phyloP scores from a whole-genome alignment of 2,113 vertebrate genomes.

The Xiphophorus hellerii region DNA sequence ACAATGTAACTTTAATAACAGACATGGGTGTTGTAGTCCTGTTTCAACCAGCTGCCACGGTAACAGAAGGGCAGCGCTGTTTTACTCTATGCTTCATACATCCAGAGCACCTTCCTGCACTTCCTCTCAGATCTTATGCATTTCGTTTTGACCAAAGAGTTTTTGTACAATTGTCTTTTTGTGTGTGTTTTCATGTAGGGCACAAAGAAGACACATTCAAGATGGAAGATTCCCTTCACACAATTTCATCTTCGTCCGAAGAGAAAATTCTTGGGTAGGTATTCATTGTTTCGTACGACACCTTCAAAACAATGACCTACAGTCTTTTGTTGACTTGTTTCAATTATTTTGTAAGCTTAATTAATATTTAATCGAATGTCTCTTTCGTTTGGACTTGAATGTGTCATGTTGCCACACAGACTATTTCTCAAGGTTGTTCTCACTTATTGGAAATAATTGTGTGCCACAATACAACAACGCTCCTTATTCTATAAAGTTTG shows the following conservation, averaged over 20 bases:
- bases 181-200: slow-evolving; percentile 29
- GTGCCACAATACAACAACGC: not conserved
- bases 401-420: not conserved
- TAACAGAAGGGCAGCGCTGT: no score
- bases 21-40: no score
- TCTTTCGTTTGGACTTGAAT: slow-evolving; percentile 1
- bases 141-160: no score
- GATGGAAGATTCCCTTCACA: slow-evolving; percentile 45
- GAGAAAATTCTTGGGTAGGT: slow-evolving; percentile 58
- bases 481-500: not conserved
- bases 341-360: slow-evolving; percentile 16
- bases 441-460: slow-evolving; percentile 6
- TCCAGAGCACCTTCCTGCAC: no score
- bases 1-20: no score
- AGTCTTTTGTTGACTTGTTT: slow-evolving; percentile 1
- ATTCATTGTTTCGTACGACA: slow-evolving; percentile 23
- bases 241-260: slow-evolving; percentile 35
- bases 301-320: slow-evolving; percentile 6
- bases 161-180: not conserved
- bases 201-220: slow-evolving; percentile 45
- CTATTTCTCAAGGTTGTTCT: slow-evolving; percentile 15
- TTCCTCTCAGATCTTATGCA: no score
- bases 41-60: no score
- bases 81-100: no score
- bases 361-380: slow-evolving; percentile 27